These are phyloP conservation scores for Enteromius treurensis DNA, from an alignment of 2,797 vertebrate genomes.

Conservation along the genomic window DNA sequence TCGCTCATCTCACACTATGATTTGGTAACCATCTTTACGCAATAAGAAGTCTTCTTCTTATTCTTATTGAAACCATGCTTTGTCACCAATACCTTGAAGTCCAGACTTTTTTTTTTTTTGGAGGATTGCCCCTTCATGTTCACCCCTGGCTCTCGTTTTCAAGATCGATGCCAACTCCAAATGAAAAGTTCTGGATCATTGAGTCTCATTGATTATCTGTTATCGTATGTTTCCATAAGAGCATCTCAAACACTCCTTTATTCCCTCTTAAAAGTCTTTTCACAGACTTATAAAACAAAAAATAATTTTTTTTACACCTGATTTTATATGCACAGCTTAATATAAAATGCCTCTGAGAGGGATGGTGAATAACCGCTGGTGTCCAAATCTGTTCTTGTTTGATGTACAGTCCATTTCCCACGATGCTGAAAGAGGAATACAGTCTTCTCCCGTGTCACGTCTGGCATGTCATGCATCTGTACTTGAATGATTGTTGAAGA, in stretches of 20 bases:
- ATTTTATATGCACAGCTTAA: constrained; percentile 46
- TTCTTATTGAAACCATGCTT: constrained; percentile 72
- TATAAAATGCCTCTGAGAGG: constrained; percentile 52
- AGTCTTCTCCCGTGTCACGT: not conserved
- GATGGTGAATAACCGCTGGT: constrained; percentile 73
- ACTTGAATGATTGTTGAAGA: constrained; percentile 25
- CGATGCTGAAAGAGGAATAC: not conserved
- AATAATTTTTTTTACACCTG: constrained; percentile 15
- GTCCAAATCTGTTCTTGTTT: constrained; percentile 61
- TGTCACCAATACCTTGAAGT: constrained; percentile 44
- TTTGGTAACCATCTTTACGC: constrained; percentile 48
- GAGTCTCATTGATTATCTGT: constrained; percentile 34
- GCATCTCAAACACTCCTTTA: not conserved
- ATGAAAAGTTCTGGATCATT: constrained; percentile 41
- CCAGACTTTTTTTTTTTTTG: constrained; percentile 28
- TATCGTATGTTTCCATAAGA: constrained; percentile 26
- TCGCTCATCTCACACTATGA: constrained; percentile 27
- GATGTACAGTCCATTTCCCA: constrained; percentile 39
- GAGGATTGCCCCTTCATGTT: constrained; percentile 13
- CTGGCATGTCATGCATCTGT: constrained; percentile 42
- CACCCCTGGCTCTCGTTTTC: constrained; percentile 8
- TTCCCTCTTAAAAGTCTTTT: constrained; percentile 9
- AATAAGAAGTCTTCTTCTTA: constrained; percentile 64
- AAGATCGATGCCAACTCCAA: constrained; percentile 1
- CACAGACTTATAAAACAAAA: constrained; percentile 12